phyloP scores from a whole-genome alignment of 2,797 vertebrate species.

The Myoxocephalus aenaeus region DNA sequence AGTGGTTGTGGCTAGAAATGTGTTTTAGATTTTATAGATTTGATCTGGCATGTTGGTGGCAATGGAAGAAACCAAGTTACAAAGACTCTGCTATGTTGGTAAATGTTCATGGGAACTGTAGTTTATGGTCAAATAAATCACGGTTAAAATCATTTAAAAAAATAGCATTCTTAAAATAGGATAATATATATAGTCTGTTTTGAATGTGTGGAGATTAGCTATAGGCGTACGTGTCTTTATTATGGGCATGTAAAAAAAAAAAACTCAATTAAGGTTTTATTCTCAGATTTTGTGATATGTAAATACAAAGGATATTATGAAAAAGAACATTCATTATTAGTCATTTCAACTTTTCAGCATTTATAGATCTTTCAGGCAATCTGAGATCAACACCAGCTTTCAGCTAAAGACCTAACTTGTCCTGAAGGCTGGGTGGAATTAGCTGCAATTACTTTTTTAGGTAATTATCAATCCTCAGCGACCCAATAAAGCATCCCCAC shows the following conservation, averaged over 20 bases:
- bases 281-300: not conserved
- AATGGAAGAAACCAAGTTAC: not conserved
- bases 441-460: slow-evolving; percentile 70
- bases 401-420: slow-evolving; percentile 42
- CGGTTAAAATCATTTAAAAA: not conserved
- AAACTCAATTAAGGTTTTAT: not conserved
- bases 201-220: too few species aligned
- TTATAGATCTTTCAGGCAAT: slow-evolving; percentile 19
- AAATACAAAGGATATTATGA: not conserved
- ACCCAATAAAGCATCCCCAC: slow-evolving; percentile 67
- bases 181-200: not conserved
- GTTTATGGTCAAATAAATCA: not conserved
- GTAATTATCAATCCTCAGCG: slow-evolving; percentile 73
- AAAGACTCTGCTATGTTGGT: not conserved
- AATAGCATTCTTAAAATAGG: not conserved
- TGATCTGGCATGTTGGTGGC: not conserved
- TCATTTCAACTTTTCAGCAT: slow-evolving; percentile 21
- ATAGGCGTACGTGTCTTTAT: too few species aligned
- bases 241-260: not conserved
- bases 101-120: not conserved
- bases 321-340: not conserved
- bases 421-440: slow-evolving; percentile 69
- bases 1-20: not conserved
- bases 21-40: not conserved
- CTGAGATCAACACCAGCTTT: slow-evolving; percentile 20